A percentile compares a stretch with the other conserved stretches of the same genome.
phyloP scores from a whole-genome alignment of 2,797 vertebrate genomes.

The Xenopus petersii region DNA sequence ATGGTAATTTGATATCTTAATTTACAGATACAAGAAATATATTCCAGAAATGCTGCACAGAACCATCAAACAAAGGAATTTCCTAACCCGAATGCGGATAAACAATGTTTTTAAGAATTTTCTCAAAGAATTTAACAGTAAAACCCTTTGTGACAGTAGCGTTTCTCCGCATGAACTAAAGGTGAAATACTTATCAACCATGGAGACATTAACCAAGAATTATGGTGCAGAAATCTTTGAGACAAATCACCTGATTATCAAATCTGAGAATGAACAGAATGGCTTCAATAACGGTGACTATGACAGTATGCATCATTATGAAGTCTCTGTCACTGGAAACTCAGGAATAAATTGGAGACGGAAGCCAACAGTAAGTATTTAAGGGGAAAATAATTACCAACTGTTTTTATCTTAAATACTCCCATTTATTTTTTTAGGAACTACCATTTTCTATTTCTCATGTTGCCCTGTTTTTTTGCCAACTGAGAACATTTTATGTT shows the following conservation, averaged over 20 bases:
- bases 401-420: no score
- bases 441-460: no score
- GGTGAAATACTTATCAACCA: conserved; percentile 91
- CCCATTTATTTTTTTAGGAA: no score
- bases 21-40: conserved; percentile 84
- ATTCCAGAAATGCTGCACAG: conserved; percentile 88
- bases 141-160: conserved; percentile 85
- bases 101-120: conserved; percentile 97
- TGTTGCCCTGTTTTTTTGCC: no score
- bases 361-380: conserved; percentile 74
- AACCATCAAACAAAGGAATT: conserved; percentile 88
- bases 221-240: conserved; percentile 83
- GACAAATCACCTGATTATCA: conserved; percentile 69
- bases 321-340: conserved; percentile 85
- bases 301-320: conserved; percentile 59
- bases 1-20: no score
- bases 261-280: conserved; percentile 76
- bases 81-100: conserved; percentile 90
- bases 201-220: conserved; percentile 85
- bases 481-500: no score
- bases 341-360: conserved; percentile 86
- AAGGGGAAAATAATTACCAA: neutral
- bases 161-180: conserved; percentile 90
- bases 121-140: conserved; percentile 89
- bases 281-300: conserved; percentile 52